Base-by-base conservation (phyloP, 2,797 vertebrate genomes). In the Morelia viridis region DNA sequence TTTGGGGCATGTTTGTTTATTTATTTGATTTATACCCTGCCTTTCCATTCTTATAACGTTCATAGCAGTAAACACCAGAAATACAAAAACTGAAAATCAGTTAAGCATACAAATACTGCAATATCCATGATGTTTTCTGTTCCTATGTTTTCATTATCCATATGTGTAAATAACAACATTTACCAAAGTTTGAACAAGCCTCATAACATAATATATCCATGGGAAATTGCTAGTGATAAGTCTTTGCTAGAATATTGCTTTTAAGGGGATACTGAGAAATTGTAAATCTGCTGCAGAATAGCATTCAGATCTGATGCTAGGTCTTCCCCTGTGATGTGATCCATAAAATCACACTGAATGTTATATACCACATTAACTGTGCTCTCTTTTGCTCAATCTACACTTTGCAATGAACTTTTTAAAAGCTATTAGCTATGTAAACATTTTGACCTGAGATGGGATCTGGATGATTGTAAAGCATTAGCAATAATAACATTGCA, bases 301-400 rank as follows among this genome's bases (percentile, higher is more conserved):
- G 93, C 96, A 80, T 89, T 96, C 65, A 94, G 94, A 91, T 95
- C 93, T 94, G 95, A 89, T 94, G 90, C 92, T 95, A 94, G 94
- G 88, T 94, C 91, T 93, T 76, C 68, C 68, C 87, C 22, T 22
- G 87, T 95, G 84, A 96, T 87, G 76, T 95, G 90, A 92, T 93
- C 56, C 80, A 94, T 94, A 91, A 96, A 96, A 96, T 94, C 87
- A 9, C 56, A 88, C 76, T 28, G 89, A 91, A 90, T 58, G 9
- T 4, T 41, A 41, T 22, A 6, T 61, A 5, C 0, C 12, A 87
- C 92, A 60, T 94, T 85, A 26, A 68, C 64, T 85, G 91, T 5
- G 56, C 61, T 62, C 12, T 91, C 0, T 80, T 96, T 89, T 91
- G 46, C 88, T 94, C 83, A 94, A 89, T 95, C 88, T 92, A 91